Evolutionary conservation across 35 echinoderm and acorn worm species (phyloP).

Genomic region (Stichopus chloronotus): DNA sequence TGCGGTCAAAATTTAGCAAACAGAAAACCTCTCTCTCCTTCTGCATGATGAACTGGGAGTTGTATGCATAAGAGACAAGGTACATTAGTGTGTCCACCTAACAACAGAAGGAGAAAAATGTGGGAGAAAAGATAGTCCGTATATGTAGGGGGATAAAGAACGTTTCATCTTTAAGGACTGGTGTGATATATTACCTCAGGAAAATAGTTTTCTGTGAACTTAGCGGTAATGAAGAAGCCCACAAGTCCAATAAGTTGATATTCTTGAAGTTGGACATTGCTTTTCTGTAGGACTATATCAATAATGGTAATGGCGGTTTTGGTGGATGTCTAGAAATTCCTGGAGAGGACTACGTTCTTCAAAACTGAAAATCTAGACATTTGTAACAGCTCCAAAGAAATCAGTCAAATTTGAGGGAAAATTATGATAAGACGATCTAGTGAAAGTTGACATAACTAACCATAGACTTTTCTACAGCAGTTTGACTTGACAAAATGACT

Average conservation of each 20-base stretch:
- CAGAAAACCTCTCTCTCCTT: conserved; percentile 32
- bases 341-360: too few species aligned
- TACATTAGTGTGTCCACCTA: conserved; percentile 37
- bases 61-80: conserved; percentile 36
- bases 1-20: conserved; percentile 22
- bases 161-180: background rate
- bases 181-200: conserved; percentile 14
- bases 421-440: too few species aligned
- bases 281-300: conserved; percentile 1
- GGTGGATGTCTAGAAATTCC: conserved; percentile 28
- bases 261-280: background rate
- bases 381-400: too few species aligned
- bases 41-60: background rate
- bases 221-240: conserved; percentile 38
- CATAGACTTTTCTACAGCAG: too few species aligned
- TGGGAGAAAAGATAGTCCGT: background rate
- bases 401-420: too few species aligned
- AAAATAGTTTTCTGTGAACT: conserved; percentile 51
- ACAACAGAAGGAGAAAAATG: background rate
- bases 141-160: background rate
- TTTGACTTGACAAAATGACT: too few species aligned
- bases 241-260: conserved; percentile 53
- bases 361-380: too few species aligned
- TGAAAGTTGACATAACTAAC: too few species aligned
- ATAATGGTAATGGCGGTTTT: conserved; percentile 40